Base-by-base conservation (phyloP, 2,888 invertebrate genomes). In the Drosophila histrio region DNA sequence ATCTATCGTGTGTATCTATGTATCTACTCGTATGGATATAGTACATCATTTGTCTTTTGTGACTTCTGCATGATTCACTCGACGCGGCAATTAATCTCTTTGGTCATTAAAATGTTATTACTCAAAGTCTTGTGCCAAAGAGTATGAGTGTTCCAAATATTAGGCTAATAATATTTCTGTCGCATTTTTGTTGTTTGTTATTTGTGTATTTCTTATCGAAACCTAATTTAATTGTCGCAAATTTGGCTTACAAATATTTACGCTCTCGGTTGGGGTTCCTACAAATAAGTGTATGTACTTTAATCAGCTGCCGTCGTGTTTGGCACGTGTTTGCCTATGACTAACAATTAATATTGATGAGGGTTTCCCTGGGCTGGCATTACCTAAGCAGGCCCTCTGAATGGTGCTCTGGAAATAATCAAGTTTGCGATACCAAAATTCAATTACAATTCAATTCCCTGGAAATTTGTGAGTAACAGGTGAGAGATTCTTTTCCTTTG, bases 21-120 rank as follows among this genome's bases (percentile, higher is more conserved):
- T 38, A 19, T 24, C 24, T 50, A n/a, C 9, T 11, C 5, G n/a
- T n/a, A n/a, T n/a, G n/a, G n/a, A n/a, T n/a, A n/a, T n/a, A n/a
- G n/a, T n/a, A n/a, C n/a, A 8, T 41, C 19, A 13, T 61, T 38
- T 69, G 21, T 44, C 28, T 32, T 58, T 9, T 19, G n/a, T 53
- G 36, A 22, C 43, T 72, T 47, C 21, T 50, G 74, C 77, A 84
- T 87, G 82, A 82, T 80, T 87, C 82, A 87, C 69, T 52, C 60
- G 60, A 57, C 53, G 64, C 61, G 76, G 47, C 87, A 84, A 84
- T 84, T 88, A 88, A 83, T 79, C 77, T 85, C 63, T 70, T 67
- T 53, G 73, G 53, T 61, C 72, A 84, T 84, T 85, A 82, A 88
- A 87, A 77, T 82, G 67, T 77, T 88, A 84, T 88, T 84, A 80